phyloP scores from a whole-genome alignment of 2,113 vertebrate genomes.

The Pavo muticus region DNA sequence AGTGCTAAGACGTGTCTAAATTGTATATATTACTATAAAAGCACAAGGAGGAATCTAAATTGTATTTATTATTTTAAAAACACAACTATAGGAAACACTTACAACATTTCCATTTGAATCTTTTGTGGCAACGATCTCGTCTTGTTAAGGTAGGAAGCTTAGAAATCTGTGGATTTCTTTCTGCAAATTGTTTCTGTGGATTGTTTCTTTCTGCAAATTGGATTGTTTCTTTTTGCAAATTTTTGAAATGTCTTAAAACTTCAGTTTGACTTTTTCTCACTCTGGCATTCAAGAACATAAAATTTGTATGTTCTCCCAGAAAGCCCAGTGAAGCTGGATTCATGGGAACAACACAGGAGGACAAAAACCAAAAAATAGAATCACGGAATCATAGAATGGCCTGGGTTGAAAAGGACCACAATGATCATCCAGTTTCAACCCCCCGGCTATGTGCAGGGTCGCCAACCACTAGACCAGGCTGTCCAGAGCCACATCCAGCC shows the following conservation, averaged over 20 bases:
- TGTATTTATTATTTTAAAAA: background rate
- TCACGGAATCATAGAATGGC: too few species aligned
- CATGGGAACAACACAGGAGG: background rate
- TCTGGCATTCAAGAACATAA: background rate
- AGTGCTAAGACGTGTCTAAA: conserved; percentile 27
- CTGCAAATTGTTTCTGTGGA: too few species aligned
- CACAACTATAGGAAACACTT: background rate
- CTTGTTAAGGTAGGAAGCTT: background rate
- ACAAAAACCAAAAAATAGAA: background rate
- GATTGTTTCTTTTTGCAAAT: background rate
- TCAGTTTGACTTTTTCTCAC: background rate
- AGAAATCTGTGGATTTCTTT: background rate
- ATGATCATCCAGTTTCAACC: too few species aligned
- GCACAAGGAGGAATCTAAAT: background rate
- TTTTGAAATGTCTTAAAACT: background rate
- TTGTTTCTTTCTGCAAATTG: background rate
- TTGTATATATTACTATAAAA: background rate
- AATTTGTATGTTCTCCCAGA: background rate
- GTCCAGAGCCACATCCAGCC: too few species aligned
- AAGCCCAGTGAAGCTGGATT: background rate
- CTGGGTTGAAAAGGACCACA: too few species aligned
- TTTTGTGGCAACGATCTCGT: background rate
- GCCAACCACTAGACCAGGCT: too few species aligned
- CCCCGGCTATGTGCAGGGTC: too few species aligned
- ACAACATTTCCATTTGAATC: background rate